These are phyloP conservation scores for Sardina pilchardus DNA, from an alignment of 2,113 vertebrate species.

Conservation along the genomic window DNA sequence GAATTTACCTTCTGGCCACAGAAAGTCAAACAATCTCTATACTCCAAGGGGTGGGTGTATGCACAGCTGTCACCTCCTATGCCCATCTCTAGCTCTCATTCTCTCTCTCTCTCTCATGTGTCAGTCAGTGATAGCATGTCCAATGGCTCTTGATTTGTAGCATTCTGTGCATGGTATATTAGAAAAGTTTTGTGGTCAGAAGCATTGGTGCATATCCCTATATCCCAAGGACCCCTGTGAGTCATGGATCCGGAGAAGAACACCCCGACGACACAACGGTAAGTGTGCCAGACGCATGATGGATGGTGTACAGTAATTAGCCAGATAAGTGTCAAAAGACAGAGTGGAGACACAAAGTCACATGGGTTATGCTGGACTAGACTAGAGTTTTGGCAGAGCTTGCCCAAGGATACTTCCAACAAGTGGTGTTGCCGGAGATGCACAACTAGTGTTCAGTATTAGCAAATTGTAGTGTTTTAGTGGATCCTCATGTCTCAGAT, in stretches of 20 bases:
- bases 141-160: neutral
- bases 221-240: neutral
- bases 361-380: neutral
- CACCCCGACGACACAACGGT: conserved; percentile 36
- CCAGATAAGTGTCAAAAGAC: neutral
- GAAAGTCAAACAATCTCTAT: conserved; percentile 50
- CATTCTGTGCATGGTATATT: neutral
- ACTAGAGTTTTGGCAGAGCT: neutral
- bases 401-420: neutral
- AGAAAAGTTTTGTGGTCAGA: neutral
- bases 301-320: conserved; percentile 14
- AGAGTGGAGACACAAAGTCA: neutral
- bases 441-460: neutral
- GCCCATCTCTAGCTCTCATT: neutral
- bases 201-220: conserved; percentile 7
- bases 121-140: neutral
- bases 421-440: neutral
- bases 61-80: neutral
- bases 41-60: conserved; percentile 25
- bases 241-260: conserved; percentile 46
- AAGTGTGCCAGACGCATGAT: conserved; percentile 13
- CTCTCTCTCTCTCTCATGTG: neutral
- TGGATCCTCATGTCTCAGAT: neutral
- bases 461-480: neutral
- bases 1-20: conserved; percentile 35